phyloP scores from a whole-genome alignment of 1,140 invertebrate genomes.

The Coptotermes formosanus region DNA sequence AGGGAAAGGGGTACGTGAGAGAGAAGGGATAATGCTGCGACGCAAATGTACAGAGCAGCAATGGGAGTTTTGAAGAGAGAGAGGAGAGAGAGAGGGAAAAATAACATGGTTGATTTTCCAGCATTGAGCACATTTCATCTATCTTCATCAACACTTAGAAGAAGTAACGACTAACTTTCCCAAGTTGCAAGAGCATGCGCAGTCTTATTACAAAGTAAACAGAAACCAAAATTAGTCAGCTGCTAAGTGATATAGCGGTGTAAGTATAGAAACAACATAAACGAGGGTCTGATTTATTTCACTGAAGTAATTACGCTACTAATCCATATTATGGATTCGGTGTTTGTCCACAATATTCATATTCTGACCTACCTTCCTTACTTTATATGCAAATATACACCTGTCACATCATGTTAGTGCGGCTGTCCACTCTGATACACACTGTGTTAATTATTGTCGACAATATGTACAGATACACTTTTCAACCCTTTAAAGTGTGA shows the following conservation, averaged over 20 bases:
- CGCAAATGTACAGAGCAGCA: not conserved
- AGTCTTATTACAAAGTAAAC: not conserved
- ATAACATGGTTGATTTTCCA: slow-evolving; percentile 1
- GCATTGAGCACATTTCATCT: not conserved
- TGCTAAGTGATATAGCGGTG: not conserved
- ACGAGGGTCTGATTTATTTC: too few relatives aligned
- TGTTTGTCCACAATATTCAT: too few relatives aligned
- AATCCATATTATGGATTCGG: too few relatives aligned
- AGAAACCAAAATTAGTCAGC: not conserved
- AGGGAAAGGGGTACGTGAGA: not conserved
- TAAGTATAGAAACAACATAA: not conserved
- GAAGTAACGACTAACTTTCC: not conserved
- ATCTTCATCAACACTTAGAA: slow-evolving; percentile 1
- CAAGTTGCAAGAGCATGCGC: not conserved
- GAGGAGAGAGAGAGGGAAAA: not conserved
- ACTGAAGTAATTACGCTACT: too few relatives aligned
- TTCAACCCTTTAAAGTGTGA: too few relatives aligned
- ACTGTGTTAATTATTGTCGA: too few relatives aligned
- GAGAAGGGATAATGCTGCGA: not conserved
- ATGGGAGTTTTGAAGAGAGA: not conserved
- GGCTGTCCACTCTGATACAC: too few relatives aligned
- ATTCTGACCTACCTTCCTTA: too few relatives aligned
- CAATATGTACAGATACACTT: too few relatives aligned
- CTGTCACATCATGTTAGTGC: too few relatives aligned
- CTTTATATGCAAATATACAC: too few relatives aligned